Base-by-base conservation (phyloP, 64 coral and sea anemone genomes). In the Pachyseris speciosa region DNA sequence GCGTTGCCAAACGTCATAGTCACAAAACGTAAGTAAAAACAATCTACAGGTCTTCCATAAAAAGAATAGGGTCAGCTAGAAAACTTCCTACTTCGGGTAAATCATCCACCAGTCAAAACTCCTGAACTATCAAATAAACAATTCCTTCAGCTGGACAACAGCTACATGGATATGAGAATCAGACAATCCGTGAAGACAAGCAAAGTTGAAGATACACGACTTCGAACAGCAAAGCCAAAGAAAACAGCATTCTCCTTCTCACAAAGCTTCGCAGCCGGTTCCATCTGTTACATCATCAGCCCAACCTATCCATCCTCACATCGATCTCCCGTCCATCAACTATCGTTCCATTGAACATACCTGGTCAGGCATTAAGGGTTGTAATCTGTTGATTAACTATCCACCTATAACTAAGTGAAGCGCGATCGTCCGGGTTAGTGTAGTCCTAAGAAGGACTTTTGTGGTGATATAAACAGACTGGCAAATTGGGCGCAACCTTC, bases 241-340 rank as follows among this genome's bases (percentile, higher is more conserved):
- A 9, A 37, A 61, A 22, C 36, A 40, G 52, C 8, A 44, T 1
- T 36, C 20, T 61, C n/a, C 34, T 36, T 22, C 60, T 19, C 29
- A 45, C 5, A 64, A 64, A 28, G 11, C 57, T 37, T 67, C 33
- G 16, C 20, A 11, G 40, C 59, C 81, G 6, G 42, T 9, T 31
- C 9, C 9, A 13, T 58, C 32, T 3, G 2, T 20, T 58, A 29
- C 7, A 5, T 7, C 61, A 55, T 99, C 80, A 99, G 12, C 94
- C 97, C 55, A 96, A 96, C 80, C 94, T 75, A 68, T 99, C 97
- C 80, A 99, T 74, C 64, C 97, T 84, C 61, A 99, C 97, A 61
- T 99, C 97, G 66, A 99, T 84, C 50, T 99, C 97, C 9, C 97
- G 90, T 32, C 97, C 97, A 42, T 95, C 97, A 79, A 95, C 75